These are phyloP conservation scores for Jaculus jaculus DNA, from an alignment of 2,113 vertebrate genomes.

Conservation along the genomic window DNA sequence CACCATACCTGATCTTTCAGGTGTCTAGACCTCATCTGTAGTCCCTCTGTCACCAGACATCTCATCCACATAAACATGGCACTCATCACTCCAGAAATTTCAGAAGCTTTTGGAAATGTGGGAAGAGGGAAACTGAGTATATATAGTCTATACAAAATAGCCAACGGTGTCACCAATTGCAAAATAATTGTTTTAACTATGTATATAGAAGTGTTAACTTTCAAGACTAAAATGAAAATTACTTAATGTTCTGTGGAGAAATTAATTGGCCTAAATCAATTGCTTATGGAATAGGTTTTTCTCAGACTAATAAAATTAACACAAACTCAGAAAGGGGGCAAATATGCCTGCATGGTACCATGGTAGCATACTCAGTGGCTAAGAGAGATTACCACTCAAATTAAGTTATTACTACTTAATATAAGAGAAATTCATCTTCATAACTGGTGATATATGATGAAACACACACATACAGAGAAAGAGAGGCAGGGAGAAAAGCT, in stretches of 20 bases:
- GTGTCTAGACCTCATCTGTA: too few species aligned
- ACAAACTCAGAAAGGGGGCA: background rate
- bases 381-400: background rate
- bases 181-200: too few species aligned
- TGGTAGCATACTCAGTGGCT: background rate
- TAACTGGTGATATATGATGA: background rate
- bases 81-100: too few species aligned
- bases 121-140: too few species aligned
- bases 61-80: too few species aligned
- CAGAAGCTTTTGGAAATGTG: too few species aligned
- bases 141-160: too few species aligned
- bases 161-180: too few species aligned
- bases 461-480: background rate
- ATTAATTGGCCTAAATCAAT: slow-evolving; percentile 8
- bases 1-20: too few species aligned
- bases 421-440: background rate
- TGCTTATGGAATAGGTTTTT: background rate
- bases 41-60: too few species aligned
- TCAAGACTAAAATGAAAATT: too few species aligned
- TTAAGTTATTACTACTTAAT: background rate
- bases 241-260: background rate
- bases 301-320: background rate
- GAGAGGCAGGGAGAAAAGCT: background rate
- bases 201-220: too few species aligned
- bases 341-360: background rate